Conservation (phyloP, 2,113 vertebrate species). For the Paradisaea rubra region DNA sequence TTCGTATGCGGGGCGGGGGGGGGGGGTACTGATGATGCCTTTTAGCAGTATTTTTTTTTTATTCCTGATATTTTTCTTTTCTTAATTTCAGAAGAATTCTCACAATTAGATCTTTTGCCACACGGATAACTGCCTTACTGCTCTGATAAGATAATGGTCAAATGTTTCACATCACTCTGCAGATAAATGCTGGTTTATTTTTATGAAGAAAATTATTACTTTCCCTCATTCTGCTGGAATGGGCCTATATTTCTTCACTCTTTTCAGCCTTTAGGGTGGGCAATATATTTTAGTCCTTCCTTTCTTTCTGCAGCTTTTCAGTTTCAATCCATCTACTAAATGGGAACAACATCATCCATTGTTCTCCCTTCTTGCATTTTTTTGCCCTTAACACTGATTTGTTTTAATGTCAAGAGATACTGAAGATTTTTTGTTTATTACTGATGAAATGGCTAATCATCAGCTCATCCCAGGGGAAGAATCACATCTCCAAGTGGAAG, state of each 20-base stretch:
- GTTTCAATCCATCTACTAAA: neutral
- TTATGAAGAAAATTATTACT: neutral
- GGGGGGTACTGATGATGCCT: neutral
- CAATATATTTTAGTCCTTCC: neutral
- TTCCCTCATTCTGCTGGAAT: neutral
- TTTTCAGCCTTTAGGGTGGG: neutral
- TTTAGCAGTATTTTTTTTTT: neutral
- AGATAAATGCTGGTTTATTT: neutral
- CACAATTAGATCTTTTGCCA: neutral
- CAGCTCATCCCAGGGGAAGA: neutral
- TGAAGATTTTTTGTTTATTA: conserved; percentile 28
- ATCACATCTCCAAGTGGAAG: conserved; percentile 6
- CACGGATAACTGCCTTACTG: neutral
- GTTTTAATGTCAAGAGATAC: conserved; percentile 3
- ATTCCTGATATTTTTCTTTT: neutral
- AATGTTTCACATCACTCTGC: neutral
- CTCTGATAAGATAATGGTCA: neutral
- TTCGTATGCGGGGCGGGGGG: neutral
- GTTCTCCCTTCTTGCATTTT: neutral
- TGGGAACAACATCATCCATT: neutral
- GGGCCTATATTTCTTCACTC: neutral
- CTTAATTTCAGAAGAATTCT: neutral
- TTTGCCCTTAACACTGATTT: neutral
- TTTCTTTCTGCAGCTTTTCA: neutral
- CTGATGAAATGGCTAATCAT: conserved; percentile 33